Evolutionary conservation across 2,797 vertebrate species (phyloP).

Genomic region (Coregonus suidteri): DNA sequence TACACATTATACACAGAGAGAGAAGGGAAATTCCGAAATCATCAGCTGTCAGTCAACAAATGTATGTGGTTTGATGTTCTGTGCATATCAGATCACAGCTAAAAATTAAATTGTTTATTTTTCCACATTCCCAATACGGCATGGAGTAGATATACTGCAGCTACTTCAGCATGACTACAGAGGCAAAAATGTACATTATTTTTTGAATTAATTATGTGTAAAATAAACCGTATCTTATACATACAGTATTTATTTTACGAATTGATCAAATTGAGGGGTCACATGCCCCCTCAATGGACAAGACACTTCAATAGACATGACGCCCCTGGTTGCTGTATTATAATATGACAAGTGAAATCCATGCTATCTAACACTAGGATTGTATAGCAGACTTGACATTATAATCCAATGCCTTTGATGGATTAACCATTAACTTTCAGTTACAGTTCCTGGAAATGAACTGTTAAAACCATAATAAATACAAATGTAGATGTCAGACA

Average conservation of each 20-base stretch:
- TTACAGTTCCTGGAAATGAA: neutral
- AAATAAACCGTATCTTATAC: neutral
- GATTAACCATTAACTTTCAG: neutral
- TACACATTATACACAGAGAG: neutral
- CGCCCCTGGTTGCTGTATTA: too few species aligned
- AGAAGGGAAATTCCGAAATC: neutral
- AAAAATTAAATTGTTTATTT: too few species aligned
- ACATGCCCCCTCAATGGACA: too few species aligned
- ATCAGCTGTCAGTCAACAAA: neutral
- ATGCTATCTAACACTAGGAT: neutral
- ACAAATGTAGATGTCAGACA: neutral
- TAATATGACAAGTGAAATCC: too few species aligned
- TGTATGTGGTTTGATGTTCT: neutral
- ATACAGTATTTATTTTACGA: neutral
- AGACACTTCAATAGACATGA: too few species aligned
- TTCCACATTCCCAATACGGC: neutral
- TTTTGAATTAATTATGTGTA: too few species aligned
- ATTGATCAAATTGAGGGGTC: too few species aligned
- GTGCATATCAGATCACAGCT: too few species aligned
- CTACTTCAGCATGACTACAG: too few species aligned
- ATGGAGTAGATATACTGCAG: neutral
- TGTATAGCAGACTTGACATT: neutral
- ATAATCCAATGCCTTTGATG: neutral
- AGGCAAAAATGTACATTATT: too few species aligned
- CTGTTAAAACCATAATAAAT: neutral